Conservation (phyloP, 2,113 vertebrate genomes). For the Hydrolagus affinis region DNA sequence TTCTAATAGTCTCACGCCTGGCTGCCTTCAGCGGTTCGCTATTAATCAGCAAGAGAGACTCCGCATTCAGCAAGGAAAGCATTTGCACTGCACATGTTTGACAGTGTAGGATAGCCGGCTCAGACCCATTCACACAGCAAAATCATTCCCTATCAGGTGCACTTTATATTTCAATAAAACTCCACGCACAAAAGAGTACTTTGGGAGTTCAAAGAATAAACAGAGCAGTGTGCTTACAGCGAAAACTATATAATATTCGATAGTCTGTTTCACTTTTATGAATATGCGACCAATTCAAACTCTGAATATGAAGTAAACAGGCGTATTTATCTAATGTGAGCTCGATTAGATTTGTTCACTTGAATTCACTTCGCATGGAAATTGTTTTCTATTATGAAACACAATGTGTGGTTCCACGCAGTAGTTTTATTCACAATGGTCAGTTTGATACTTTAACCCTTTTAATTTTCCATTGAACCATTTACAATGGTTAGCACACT, state of each 20-base stretch:
- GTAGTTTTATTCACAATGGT: too few relatives aligned
- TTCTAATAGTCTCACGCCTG: constrained; percentile 32
- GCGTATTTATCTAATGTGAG: background rate
- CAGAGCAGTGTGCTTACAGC: background rate
- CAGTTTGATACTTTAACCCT: background rate
- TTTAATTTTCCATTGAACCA: background rate
- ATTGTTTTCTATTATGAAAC: background rate
- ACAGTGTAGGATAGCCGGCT: constrained; percentile 14
- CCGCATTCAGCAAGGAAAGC: constrained; percentile 17
- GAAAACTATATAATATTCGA: background rate
- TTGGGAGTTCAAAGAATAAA: constrained; percentile 20
- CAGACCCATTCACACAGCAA: constrained; percentile 17
- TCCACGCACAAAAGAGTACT: background rate
- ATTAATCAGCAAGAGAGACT: constrained; percentile 26
- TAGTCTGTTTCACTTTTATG: background rate
- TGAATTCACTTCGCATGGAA: constrained; percentile 14
- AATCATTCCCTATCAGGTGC: background rate
- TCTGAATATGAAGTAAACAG: background rate
- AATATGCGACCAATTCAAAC: background rate
- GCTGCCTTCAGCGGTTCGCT: constrained; percentile 24
- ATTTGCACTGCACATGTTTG: constrained; percentile 18
- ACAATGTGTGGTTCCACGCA: background rate
- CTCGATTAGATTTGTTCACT: constrained; percentile 5
- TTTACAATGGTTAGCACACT: background rate
- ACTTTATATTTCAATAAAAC: constrained; percentile 22